Evolutionary conservation across 1,140 invertebrate genomes (phyloP).

Genomic region (Drosophila takahashii): DNA sequence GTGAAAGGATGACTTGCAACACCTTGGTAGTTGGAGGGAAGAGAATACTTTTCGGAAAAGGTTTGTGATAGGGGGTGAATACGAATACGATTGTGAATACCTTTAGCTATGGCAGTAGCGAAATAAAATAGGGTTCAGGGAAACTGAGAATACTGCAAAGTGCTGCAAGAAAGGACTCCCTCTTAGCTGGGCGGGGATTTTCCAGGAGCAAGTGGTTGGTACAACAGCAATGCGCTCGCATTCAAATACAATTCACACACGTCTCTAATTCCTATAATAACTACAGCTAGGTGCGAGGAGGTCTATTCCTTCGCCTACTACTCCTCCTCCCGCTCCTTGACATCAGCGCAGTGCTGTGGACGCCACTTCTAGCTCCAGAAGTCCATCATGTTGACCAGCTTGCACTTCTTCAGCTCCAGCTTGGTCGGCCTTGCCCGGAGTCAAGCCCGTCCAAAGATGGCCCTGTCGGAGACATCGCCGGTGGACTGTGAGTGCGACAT

Average conservation of each 20-base stretch:
- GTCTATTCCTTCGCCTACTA: slow-evolving; percentile 10
- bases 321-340: slow-evolving; percentile 59
- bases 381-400: slow-evolving; percentile 84
- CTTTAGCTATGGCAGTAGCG: slow-evolving; percentile 73
- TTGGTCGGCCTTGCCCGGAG: slow-evolving; percentile 81
- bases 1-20: slow-evolving; percentile 22
- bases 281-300: slow-evolving; percentile 42
- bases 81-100: slow-evolving; percentile 58
- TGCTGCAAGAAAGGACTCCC: slow-evolving; percentile 50
- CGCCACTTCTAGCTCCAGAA: slow-evolving; percentile 85
- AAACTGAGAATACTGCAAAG: slow-evolving; percentile 69
- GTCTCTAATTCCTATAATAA: slow-evolving; percentile 35
- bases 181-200: slow-evolving; percentile 1
- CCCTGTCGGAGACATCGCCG: slow-evolving; percentile 86
- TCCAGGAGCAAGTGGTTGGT: slow-evolving; percentile 16
- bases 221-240: slow-evolving; percentile 64
- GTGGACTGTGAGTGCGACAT: slow-evolving; percentile 87
- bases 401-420: slow-evolving; percentile 84
- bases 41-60: slow-evolving; percentile 59
- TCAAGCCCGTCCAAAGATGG: slow-evolving; percentile 88
- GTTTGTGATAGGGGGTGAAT: neutral
- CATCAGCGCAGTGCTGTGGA: slow-evolving; percentile 69
- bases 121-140: slow-evolving; percentile 50
- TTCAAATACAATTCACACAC: slow-evolving; percentile 41
- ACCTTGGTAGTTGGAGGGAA: slow-evolving; percentile 43